Conservation (phyloP, 2,888 invertebrate species). For the Synergus gifuensis region DNA sequence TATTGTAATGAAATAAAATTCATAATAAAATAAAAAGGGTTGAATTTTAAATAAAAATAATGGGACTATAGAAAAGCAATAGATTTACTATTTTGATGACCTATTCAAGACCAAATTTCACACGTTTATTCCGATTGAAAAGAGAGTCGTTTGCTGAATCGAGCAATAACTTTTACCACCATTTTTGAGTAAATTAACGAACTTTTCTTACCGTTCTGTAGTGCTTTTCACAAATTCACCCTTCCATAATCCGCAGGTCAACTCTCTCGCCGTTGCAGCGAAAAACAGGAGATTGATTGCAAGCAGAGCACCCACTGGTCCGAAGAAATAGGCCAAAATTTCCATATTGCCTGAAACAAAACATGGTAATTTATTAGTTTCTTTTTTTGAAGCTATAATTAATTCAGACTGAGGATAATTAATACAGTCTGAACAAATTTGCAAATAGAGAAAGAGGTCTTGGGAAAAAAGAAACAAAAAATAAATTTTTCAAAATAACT, state of each 20-base stretch:
- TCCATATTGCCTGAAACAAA: constrained; percentile 83
- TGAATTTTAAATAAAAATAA: neutral
- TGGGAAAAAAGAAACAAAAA: neutral
- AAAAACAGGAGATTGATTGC: constrained; percentile 89
- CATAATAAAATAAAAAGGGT: neutral
- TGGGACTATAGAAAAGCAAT: neutral
- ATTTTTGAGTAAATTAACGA: constrained; percentile 36
- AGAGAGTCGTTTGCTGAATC: constrained; percentile 34
- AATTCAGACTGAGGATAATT: neutral
- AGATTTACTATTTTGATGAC: constrained; percentile 12
- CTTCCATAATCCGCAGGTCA: constrained; percentile 93
- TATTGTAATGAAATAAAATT: neutral
- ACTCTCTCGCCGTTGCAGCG: constrained; percentile 88
- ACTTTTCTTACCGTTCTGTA: constrained; percentile 81
- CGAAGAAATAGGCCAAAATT: constrained; percentile 91
- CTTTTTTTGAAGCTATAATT: neutral
- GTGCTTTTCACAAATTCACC: constrained; percentile 93
- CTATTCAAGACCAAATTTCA: constrained; percentile 11
- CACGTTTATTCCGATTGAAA: constrained; percentile 24
- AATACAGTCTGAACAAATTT: neutral
- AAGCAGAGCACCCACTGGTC: constrained; percentile 89
- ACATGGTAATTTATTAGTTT: constrained; percentile 20
- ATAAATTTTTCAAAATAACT: neutral
- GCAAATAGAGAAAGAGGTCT: neutral
- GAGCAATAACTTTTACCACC: constrained; percentile 38